Evolutionary conservation across 2,797 vertebrate species (phyloP).

Genomic region (Arremon brunneinucha): DNA sequence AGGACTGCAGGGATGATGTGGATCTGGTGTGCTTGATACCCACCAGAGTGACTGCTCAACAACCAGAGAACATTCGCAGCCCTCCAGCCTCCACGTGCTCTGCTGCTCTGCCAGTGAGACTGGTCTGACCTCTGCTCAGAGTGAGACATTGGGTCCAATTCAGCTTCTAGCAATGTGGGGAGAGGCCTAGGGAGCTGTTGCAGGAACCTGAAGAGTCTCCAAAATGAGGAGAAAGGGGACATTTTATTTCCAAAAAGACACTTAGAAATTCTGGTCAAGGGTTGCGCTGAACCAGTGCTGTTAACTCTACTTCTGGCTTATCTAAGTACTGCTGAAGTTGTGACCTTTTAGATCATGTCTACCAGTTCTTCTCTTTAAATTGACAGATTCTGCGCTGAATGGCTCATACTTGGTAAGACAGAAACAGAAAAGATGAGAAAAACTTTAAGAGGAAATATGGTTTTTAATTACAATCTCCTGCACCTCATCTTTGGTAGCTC

Average conservation of each 20-base stretch:
- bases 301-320: not conserved
- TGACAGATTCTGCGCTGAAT: not conserved
- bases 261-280: not conserved
- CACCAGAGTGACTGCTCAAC: not conserved
- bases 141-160: not conserved
- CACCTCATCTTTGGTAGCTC: not conserved
- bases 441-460: not conserved
- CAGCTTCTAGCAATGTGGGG: not conserved
- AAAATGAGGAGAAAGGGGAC: not conserved
- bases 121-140: not conserved
- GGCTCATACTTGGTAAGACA: not conserved
- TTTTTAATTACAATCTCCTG: not conserved
- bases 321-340: not conserved
- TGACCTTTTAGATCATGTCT: not conserved
- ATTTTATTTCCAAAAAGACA: not conserved
- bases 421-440: not conserved
- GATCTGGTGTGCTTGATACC: not conserved
- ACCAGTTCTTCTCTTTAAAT: not conserved
- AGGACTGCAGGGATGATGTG: not conserved
- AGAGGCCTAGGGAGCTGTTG: not conserved
- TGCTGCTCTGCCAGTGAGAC: accelerated
- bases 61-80: not conserved
- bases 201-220: not conserved
- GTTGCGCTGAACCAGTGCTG: not conserved
- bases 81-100: not conserved